A percentile compares a stretch with the other conserved stretches of the same genome.
Conservation (phyloP, 2,113 vertebrate species). For the Rafetus swinhoei region DNA sequence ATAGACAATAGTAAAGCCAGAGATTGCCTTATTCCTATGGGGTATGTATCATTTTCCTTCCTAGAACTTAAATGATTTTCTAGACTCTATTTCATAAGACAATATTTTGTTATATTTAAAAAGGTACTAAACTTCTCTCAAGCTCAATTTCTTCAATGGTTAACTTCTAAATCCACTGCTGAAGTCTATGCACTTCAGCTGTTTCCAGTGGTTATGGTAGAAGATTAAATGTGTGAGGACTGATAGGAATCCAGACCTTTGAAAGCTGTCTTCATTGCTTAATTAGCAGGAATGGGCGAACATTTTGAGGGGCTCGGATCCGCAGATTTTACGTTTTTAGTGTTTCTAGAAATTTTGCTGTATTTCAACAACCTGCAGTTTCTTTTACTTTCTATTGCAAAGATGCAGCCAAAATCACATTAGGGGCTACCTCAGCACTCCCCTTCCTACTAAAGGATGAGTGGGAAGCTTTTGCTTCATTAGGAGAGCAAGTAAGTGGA, state of each 20-base stretch:
- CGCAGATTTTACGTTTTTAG: background rate
- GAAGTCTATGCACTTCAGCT: background rate
- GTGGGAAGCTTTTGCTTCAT: background rate
- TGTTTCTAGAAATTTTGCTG: background rate
- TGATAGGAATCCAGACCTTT: background rate
- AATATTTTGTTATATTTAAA: background rate
- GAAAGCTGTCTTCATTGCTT: background rate
- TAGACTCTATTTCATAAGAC: background rate
- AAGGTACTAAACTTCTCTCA: background rate
- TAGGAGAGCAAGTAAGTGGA: background rate
- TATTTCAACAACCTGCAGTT: background rate
- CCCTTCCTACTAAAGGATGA: background rate
- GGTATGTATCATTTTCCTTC: slow-evolving; percentile 73
- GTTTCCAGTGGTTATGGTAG: background rate
- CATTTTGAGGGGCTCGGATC: background rate
- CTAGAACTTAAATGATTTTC: background rate
- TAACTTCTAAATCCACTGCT: background rate
- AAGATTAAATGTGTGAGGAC: background rate
- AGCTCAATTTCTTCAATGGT: background rate
- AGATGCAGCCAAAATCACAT: background rate
- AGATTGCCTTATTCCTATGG: slow-evolving; percentile 90
- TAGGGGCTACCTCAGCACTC: background rate
- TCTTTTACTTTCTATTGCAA: background rate
- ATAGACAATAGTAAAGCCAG: slow-evolving; percentile 86
- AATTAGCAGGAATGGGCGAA: background rate